phyloP scores from a whole-genome alignment of 2,888 invertebrate species.

The Halictus quadricinctus region DNA sequence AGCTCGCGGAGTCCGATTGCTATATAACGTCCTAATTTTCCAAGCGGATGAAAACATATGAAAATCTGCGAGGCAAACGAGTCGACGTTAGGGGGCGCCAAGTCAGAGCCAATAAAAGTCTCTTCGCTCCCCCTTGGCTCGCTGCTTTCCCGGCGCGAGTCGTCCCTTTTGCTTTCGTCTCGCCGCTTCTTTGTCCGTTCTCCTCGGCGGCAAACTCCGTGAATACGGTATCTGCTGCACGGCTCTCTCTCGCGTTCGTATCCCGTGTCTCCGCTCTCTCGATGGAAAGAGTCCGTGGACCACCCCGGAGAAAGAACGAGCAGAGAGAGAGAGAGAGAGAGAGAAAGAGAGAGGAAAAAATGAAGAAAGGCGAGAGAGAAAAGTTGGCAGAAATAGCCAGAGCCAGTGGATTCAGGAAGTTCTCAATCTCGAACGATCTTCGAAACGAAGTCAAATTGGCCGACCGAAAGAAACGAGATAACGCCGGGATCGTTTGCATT shows the following conservation, averaged over 20 bases:
- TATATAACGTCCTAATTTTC: conserved; percentile 81
- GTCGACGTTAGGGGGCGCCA: conserved; percentile 78
- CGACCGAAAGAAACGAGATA: conserved; percentile 55
- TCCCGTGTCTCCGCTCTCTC: conserved; percentile 12
- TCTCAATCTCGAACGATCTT: conserved; percentile 46
- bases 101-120: conserved; percentile 82
- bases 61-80: conserved; percentile 82
- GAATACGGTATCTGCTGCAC: conserved; percentile 19
- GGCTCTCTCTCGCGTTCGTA: conserved; percentile 24
- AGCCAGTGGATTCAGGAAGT: conserved; percentile 18
- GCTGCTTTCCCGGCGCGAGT: conserved; percentile 51
- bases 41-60: conserved; percentile 81
- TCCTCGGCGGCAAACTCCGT: conserved; percentile 38
- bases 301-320: background rate
- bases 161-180: conserved; percentile 49
- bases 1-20: conserved; percentile 62
- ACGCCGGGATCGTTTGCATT: conserved; percentile 66
- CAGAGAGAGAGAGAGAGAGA: background rate
- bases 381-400: conserved; percentile 23
- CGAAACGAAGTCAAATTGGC: conserved; percentile 47
- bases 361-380: background rate
- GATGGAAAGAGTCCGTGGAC: background rate
- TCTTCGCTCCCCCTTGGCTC: conserved; percentile 70
- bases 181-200: conserved; percentile 64
- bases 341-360: background rate